These are phyloP conservation scores for Meteorus colon DNA, from an alignment of 2,888 invertebrate genomes.

Conservation along the genomic window DNA sequence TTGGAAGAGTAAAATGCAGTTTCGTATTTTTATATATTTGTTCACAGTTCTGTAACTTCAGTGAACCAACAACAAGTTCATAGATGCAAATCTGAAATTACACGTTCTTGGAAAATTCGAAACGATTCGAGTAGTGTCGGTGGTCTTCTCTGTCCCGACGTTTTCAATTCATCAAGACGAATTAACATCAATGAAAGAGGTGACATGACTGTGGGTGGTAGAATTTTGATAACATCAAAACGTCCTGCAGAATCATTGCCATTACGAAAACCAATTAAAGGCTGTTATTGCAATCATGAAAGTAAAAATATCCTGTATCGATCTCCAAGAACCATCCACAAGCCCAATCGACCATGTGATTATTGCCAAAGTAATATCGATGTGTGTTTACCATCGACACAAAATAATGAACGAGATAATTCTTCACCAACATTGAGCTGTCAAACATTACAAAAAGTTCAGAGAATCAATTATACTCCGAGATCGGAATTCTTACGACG, in stretches of 20 bases:
- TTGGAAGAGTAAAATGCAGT: not conserved
- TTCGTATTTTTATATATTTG: not conserved
- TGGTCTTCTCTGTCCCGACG: slow-evolving; percentile 50
- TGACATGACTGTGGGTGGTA: slow-evolving; percentile 51
- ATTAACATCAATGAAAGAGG: slow-evolving; percentile 26
- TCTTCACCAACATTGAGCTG: slow-evolving; percentile 52
- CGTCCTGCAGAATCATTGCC: slow-evolving; percentile 45
- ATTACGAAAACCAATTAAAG: slow-evolving; percentile 59
- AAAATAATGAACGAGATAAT: slow-evolving; percentile 1
- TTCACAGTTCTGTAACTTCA: not conserved
- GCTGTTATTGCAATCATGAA: slow-evolving; percentile 62
- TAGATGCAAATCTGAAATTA: not conserved
- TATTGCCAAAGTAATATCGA: slow-evolving; percentile 50
- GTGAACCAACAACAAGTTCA: not conserved
- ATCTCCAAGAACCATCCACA: slow-evolving; percentile 48
- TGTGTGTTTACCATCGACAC: slow-evolving; percentile 26
- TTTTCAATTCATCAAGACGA: slow-evolving; percentile 21
- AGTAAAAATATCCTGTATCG: slow-evolving; percentile 46
- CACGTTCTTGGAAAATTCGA: slow-evolving; percentile 53
- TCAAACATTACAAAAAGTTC: slow-evolving; percentile 59
- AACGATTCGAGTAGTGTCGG: slow-evolving; percentile 55
- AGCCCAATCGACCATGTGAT: slow-evolving; percentile 46
- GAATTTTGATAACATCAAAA: slow-evolving; percentile 58
- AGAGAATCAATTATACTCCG: slow-evolving; percentile 61
- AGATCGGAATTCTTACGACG: slow-evolving; percentile 63